phyloP scores from a whole-genome alignment of 2,113 vertebrate genomes.

The Lethenteron reissneri region DNA sequence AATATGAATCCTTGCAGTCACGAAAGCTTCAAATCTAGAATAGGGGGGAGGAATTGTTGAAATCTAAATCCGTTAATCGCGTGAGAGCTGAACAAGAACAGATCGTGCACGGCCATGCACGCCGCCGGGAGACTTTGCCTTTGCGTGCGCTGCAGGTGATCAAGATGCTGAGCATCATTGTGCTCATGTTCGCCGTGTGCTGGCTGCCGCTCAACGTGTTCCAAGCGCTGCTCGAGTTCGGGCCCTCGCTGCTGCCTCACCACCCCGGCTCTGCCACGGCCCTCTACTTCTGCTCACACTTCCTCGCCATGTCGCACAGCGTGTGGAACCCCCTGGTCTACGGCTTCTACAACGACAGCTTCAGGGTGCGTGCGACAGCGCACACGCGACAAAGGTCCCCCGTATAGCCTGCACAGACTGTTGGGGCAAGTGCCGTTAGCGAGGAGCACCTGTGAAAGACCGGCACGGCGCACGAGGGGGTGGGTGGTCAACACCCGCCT shows the following conservation, averaged over 20 bases:
- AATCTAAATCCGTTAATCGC: background rate
- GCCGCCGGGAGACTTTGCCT: no score
- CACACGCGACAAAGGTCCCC: no score
- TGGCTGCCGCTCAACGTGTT: slow-evolving; percentile 9
- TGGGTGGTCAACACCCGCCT: no score
- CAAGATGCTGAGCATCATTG: slow-evolving; percentile 10
- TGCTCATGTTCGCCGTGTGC: slow-evolving; percentile 8
- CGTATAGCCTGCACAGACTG: no score
- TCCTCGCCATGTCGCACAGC: slow-evolving; percentile 10
- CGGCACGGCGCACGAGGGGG: no score
- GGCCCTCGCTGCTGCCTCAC: background rate
- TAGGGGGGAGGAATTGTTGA: background rate
- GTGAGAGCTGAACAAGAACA: no score
- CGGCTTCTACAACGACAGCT: slow-evolving; percentile 9
- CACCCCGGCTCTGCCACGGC: slow-evolving; percentile 2
- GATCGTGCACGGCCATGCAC: no score
- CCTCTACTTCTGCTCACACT: slow-evolving; percentile 10
- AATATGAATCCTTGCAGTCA: no score
- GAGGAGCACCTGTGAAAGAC: no score
- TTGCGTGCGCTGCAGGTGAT: slow-evolving; percentile 7
- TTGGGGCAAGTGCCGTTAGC: no score
- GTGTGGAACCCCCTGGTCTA: slow-evolving; percentile 10
- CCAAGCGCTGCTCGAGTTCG: slow-evolving; percentile 7
- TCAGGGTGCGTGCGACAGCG: slow-evolving; percentile 5
- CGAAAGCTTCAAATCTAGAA: no score